These are phyloP conservation scores for Iguana delicatissima DNA, from an alignment of 2,797 vertebrate species.

Conservation along the genomic window DNA sequence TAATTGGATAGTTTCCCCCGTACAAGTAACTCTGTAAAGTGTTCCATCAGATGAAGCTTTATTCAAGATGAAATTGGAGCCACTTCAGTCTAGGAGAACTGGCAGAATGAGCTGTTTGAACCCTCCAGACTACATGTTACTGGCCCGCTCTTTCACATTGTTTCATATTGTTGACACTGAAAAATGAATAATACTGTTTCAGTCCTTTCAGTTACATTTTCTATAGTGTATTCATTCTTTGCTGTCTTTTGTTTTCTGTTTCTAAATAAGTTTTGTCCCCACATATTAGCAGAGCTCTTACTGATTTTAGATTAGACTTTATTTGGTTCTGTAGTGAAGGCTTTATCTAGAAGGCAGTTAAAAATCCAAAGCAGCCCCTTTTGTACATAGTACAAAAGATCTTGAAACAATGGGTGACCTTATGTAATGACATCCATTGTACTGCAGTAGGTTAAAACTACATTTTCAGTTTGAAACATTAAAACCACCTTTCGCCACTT, in stretches of 20 bases:
- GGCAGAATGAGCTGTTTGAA: not conserved
- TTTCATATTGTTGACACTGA: not conserved
- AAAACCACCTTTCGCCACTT: not conserved
- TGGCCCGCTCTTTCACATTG: not conserved
- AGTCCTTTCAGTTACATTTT: not conserved
- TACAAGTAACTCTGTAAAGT: too few species aligned
- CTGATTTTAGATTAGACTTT: not conserved
- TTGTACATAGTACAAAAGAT: not conserved
- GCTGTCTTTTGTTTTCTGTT: not conserved
- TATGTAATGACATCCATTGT: not conserved
- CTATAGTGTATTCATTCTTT: not conserved
- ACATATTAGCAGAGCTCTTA: not conserved
- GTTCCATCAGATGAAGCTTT: not conserved
- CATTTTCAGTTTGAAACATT: constrained; percentile 8
- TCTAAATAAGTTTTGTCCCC: not conserved
- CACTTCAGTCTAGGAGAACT: not conserved
- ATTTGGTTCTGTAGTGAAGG: not conserved
- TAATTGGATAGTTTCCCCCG: too few species aligned
- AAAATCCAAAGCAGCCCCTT: not conserved
- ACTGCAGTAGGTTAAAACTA: not conserved
- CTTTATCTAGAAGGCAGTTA: not conserved
- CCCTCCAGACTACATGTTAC: not conserved
- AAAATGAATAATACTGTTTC: not conserved
- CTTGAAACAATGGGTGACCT: not conserved
- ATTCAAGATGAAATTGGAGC: not conserved